Evolutionary conservation across 2,888 invertebrate genomes (phyloP), one percentile per base, ranked within the genome.

Genomic region (Drosophila flavopinicola): DNA sequence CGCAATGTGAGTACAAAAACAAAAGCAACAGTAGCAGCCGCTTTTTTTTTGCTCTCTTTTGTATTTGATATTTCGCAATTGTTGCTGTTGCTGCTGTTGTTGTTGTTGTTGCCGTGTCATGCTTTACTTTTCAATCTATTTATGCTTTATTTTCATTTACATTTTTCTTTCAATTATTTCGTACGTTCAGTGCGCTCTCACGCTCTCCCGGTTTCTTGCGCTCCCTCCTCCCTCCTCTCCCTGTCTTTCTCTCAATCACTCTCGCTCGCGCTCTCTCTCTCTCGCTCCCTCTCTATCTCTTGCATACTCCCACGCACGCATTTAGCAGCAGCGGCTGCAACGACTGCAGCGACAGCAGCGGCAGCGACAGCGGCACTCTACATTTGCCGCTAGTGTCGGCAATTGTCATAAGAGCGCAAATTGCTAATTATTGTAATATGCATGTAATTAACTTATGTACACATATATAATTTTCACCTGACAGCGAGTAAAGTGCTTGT

Each of bases 61-160:
- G 71, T 56, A 45, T 63, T 59, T 63, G 53, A 57, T 61, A 59
- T 74, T 52, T 53, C 51, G 57, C 66, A 56, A 61, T 56, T 66
- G 73, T 56, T 39, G 47, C 51, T 45, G 15, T 47, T 57, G 32
- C 29, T 51, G 37, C 27, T 58, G 24, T 47, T 54, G 47, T 10
- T 39, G 23, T 39, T 56, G 32, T 20, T 49, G 15, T 33, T 66
- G 53, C 51, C 52, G 52, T 67, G 61, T 49, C 56, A 60, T 75
- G 66, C 78, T 77, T 72, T 59, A 61, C 69, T 66, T 73, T 84
- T 59, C 56, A 66, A 65, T 83, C 71, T 76, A 61, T 79, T 76
- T 66, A 84, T 83, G 78, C 78, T 51, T 66, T 74, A 80, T 79
- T 79, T 80, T 66, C 58, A 65, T 79, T 54, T 65, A 33, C 54